Conservation (phyloP, 2,888 invertebrate species). For the Lasioglossum oenotherae region DNA sequence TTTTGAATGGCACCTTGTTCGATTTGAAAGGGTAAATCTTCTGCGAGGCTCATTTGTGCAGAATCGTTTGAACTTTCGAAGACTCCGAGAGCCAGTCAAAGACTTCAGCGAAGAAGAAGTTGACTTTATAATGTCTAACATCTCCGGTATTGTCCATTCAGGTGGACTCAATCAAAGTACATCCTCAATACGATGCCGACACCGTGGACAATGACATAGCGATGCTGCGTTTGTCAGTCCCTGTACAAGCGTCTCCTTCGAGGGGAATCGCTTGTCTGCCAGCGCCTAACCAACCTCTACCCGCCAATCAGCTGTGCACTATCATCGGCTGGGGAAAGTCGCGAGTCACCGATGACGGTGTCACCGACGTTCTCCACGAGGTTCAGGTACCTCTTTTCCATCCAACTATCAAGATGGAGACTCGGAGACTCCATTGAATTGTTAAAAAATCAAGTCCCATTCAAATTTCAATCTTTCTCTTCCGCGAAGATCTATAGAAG, state of each 20-base stretch:
- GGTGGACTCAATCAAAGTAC: constrained; percentile 89
- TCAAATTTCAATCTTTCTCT: neutral
- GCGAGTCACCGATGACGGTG: constrained; percentile 90
- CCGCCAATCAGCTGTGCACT: constrained; percentile 89
- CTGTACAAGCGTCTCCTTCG: constrained; percentile 75
- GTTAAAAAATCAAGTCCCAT: neutral
- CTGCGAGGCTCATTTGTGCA: neutral
- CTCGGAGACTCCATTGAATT: neutral
- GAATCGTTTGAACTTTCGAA: neutral
- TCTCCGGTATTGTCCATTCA: constrained; percentile 57
- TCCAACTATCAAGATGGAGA: neutral
- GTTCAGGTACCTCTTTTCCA: constrained; percentile 87
- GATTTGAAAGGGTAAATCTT: neutral
- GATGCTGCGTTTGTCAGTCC: constrained; percentile 88
- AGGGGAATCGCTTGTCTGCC: constrained; percentile 93
- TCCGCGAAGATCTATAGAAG: neutral
- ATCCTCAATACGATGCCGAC: constrained; percentile 94
- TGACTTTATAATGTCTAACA: neutral
- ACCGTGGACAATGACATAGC: constrained; percentile 98
- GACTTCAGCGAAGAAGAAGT: neutral
- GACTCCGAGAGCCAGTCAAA: neutral
- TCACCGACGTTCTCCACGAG: constrained; percentile 94
- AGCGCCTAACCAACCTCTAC: constrained; percentile 88
- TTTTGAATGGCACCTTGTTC: neutral
- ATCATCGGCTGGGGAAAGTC: constrained; percentile 98